Evolutionary conservation across 2,797 vertebrate species (phyloP).

Genomic region (Artibeus lituratus): DNA sequence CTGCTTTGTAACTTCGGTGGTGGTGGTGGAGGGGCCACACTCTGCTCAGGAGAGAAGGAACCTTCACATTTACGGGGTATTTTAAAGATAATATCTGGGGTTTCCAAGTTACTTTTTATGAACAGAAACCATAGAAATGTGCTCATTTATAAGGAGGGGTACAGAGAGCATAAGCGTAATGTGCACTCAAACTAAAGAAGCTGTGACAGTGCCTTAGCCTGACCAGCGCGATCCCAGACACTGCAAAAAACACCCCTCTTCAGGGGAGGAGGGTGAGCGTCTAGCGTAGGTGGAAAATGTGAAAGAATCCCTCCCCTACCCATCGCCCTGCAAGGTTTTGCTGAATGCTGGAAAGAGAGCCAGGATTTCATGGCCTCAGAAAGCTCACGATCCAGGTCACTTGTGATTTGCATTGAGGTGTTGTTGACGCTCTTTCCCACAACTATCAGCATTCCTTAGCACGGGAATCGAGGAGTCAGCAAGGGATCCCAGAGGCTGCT

Average conservation of each 20-base stretch:
- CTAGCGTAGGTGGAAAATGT: background rate
- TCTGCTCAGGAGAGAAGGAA: background rate
- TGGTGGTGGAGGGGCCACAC: background rate
- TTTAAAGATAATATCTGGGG: background rate
- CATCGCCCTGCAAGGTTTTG: background rate
- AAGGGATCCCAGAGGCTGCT: no score
- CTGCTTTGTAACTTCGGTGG: background rate
- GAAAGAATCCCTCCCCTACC: background rate
- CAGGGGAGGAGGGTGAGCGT: background rate
- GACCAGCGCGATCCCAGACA: background rate
- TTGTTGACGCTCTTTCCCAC: background rate
- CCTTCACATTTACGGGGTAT: background rate
- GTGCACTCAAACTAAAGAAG: background rate
- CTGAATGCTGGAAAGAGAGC: background rate
- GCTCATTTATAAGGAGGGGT: background rate
- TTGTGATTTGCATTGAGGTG: background rate
- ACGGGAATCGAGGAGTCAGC: background rate
- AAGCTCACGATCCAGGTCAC: accelerated
- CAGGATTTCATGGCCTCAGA: background rate
- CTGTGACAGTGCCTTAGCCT: background rate
- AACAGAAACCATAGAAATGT: background rate
- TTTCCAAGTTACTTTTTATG: background rate
- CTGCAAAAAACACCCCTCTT: background rate
- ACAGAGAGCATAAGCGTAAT: background rate
- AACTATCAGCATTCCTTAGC: background rate